Evolutionary conservation across 2,113 vertebrate species (phyloP).

Genomic region (Anhinga rufa): DNA sequence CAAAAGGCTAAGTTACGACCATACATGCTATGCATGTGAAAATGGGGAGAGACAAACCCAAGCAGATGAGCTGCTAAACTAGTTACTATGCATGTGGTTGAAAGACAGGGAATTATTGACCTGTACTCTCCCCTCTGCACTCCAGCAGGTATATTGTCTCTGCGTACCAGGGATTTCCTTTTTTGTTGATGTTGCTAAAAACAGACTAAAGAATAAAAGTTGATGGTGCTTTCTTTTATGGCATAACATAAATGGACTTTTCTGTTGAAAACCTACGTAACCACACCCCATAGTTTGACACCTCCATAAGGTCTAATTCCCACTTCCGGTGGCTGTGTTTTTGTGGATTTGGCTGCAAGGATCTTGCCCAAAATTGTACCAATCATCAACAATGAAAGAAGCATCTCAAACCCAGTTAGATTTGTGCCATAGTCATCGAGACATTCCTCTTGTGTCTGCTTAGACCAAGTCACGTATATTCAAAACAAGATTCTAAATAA

Average conservation of each 20-base stretch:
- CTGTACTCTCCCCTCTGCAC: neutral
- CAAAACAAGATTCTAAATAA: neutral
- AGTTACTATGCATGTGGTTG: neutral
- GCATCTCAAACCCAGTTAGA: neutral
- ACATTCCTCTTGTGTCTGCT: neutral
- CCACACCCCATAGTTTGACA: rapidly evolving
- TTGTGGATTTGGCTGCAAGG: neutral
- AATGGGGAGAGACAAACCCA: neutral
- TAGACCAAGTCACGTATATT: rapidly evolving
- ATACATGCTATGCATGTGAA: too few relatives aligned
- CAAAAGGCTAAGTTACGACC: neutral
- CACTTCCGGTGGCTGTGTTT: neutral
- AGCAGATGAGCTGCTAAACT: neutral
- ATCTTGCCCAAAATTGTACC: neutral
- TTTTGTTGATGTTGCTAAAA: neutral
- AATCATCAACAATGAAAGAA: neutral
- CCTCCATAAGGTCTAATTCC: neutral
- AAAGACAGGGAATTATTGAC: neutral
- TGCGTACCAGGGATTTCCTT: neutral
- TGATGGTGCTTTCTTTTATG: neutral
- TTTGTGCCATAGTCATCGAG: neutral
- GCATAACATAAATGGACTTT: neutral
- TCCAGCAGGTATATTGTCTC: neutral
- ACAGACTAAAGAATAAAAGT: neutral
- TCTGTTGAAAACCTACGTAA: neutral